Percentiles rank a stretch among this genome's conserved stretches.
These are phyloP conservation scores for Otolemur garnettii DNA, from an alignment of 2,113 vertebrate species.

Conservation along the genomic window DNA sequence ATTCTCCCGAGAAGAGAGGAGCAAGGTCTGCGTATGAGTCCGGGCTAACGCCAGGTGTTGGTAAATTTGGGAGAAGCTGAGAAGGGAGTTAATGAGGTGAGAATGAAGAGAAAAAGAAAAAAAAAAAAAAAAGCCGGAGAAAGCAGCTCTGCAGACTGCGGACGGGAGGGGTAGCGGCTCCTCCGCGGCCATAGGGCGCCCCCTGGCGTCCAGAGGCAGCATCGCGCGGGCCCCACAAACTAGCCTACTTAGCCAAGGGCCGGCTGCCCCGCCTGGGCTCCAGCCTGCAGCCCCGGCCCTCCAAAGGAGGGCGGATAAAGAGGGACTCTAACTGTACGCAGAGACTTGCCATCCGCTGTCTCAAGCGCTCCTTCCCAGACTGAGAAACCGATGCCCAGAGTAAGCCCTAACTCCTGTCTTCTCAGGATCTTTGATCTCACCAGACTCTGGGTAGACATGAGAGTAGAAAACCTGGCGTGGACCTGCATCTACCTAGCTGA, in stretches of 20 bases:
- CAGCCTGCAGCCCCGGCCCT: not conserved
- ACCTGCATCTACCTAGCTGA: not conserved
- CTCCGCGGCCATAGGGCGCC: conserved; percentile 55
- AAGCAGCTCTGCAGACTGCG: not conserved
- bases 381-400: not conserved
- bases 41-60: conserved; percentile 82
- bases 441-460: not conserved
- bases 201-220: conserved; percentile 54
- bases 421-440: not conserved
- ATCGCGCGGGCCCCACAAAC: not conserved
- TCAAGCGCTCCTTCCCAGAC: not conserved
- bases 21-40: conserved; percentile 1
- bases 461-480: not conserved
- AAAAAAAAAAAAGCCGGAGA: not conserved
- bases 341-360: not conserved
- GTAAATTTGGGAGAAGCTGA: conserved; percentile 84
- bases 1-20: conserved; percentile 26
- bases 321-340: not conserved
- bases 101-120: conserved; percentile 65
- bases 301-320: not conserved
- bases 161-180: not conserved
- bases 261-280: not conserved
- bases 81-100: conserved; percentile 87
- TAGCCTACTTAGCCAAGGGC: not conserved
- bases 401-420: not conserved